Percentiles rank a stretch among this genome's conserved stretches.
These are phyloP conservation scores for Halichoeres trimaculatus DNA, from an alignment of 2,113 vertebrate species.

Conservation along the genomic window DNA sequence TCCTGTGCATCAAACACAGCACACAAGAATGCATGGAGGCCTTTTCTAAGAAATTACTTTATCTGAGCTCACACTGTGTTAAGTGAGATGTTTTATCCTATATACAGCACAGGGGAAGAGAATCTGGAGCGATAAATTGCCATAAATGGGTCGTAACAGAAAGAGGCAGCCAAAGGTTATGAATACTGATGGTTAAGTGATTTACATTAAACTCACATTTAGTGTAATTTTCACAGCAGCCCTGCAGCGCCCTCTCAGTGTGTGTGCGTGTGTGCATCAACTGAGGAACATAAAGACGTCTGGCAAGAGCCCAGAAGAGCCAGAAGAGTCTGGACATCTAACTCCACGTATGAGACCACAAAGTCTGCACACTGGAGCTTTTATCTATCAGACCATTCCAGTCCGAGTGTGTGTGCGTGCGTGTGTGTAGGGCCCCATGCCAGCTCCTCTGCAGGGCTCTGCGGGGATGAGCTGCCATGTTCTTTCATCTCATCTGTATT, in stretches of 20 bases:
- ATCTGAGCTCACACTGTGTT: not conserved
- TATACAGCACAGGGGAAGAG: not conserved
- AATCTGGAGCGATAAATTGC: not conserved
- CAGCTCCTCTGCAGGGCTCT: constrained; percentile 11
- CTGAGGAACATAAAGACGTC: constrained; percentile 8
- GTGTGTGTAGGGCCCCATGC: not conserved
- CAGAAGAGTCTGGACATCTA: too few relatives aligned
- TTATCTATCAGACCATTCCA: not conserved
- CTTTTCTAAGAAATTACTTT: not conserved
- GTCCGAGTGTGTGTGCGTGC: not conserved
- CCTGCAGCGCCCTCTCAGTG: not conserved
- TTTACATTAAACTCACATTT: constrained; percentile 9
- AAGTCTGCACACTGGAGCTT: not conserved
- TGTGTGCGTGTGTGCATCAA: not conserved
- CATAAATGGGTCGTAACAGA: not conserved
- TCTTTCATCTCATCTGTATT: constrained; percentile 32
- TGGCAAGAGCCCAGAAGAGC: not conserved
- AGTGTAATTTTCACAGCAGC: not conserved
- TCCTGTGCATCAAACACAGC: too few relatives aligned
- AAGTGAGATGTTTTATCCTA: not conserved
- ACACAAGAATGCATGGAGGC: not conserved
- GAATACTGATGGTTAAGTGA: constrained; percentile 17
- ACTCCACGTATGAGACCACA: too few relatives aligned
- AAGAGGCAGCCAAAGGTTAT: constrained; percentile 8
- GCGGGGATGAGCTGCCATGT: constrained; percentile 7